Conservation (phyloP, 92 coral and sea anemone genomes). For the Montipora capitata region DNA sequence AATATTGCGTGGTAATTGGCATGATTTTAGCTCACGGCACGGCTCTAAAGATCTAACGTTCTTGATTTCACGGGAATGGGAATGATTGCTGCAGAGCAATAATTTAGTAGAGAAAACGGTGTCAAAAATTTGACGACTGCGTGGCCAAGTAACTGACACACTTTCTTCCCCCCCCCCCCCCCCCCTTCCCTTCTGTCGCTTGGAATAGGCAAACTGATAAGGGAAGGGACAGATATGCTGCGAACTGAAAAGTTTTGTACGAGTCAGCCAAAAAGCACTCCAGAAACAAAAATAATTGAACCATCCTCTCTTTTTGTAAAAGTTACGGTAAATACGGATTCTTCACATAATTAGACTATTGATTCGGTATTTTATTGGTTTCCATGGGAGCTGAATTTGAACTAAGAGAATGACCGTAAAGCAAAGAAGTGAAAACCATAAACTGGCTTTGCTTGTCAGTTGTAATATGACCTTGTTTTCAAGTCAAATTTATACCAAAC, state of each 20-base stretch:
- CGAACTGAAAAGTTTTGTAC: not conserved
- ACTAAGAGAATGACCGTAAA: not conserved
- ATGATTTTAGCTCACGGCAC: not conserved
- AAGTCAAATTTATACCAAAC: not conserved
- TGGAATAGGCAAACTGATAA: not conserved
- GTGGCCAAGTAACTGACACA: too few species aligned
- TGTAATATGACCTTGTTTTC: not conserved
- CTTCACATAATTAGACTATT: too few species aligned
- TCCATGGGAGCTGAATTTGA: conserved; percentile 1
- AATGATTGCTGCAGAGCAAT: too few species aligned
- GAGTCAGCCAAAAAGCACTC: not conserved
- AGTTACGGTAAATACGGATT: not conserved
- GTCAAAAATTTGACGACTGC: too few species aligned
- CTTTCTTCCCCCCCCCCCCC: not conserved
- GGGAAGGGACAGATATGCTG: not conserved
- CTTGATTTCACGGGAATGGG: too few species aligned
- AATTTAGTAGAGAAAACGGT: too few species aligned
- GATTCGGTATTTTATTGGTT: not conserved
- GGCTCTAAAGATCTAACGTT: not conserved
- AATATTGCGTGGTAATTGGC: not conserved
- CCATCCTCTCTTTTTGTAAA: not conserved
- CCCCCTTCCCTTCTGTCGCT: too few species aligned
- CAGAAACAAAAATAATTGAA: not conserved
- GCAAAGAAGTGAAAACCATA: not conserved
- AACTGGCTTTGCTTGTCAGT: too few species aligned